Base-by-base conservation (phyloP, 1,140 invertebrate species). In the Leucophenga varia region DNA sequence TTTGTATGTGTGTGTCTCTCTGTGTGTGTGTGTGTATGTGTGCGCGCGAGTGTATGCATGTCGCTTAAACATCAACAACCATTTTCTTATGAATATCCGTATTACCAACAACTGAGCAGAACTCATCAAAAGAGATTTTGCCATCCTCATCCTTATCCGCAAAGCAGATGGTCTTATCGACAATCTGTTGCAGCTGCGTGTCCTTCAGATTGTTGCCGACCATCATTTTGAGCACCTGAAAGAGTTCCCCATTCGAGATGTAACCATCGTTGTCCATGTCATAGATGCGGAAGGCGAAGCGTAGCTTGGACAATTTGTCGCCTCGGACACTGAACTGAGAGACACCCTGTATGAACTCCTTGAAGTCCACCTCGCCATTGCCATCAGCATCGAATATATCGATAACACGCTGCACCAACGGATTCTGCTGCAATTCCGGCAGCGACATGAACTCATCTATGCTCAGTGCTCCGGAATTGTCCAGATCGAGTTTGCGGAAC, bases 261-360 rank as follows among this genome's bases (percentile, higher is more conserved):
- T 89, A 98, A 12, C 96, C 96, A 79, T 99, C 96, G 77, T 98
- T 97, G 80, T 99, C 95, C 93, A 99, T 97, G 77, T 99, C 96
- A 76, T 99, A 99, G 76, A 99, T 98, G 78, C 95, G 88, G 78
- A 98, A 98, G 7, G 95, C 96, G 81, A 98, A 98, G 75, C 92
- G 84, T 65, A 98, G 81, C 81, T 98, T 98, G 52, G 94, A 96
- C 75, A 97, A 84, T 79, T 98, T 98, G 78, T 98, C 95, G 21
- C 96, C 95, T 82, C 97, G 97, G 37, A 98, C 95, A 79, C 95
- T 98, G 81, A 98, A 98, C 77, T 98, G 95, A 43, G 95, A 98
- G 43, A 98, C 94, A 45, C 95, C 95, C 79, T 98, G 94, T 70
- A 98, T 98, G 75, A 98, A 98, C 81, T 98, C 96, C 85, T 86